Evolutionary conservation across 1,140 invertebrate genomes (phyloP), one percentile per base, ranked within the genome.

Genomic region (Drosophila ironensis): DNA sequence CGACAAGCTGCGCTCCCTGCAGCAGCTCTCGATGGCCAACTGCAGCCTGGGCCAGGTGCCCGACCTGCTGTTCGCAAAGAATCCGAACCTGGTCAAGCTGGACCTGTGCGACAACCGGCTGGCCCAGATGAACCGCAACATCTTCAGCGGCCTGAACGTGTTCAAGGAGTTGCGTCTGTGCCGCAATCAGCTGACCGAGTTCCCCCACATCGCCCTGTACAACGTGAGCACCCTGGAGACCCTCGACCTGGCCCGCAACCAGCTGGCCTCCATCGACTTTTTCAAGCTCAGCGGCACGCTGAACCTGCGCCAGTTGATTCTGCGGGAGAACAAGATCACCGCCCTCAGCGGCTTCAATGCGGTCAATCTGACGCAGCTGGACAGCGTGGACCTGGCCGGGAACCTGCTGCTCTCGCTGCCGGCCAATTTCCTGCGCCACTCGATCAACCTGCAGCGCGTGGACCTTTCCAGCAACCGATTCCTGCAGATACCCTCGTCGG

Each of bases 401-500:
- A 97, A 97, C 82, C 90, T 92, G 25, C 81, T 97, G 47, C 92
- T 93, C n/a, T 92, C 93, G n/a, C 90, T 98, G 30, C 94, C 95
- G 3, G 93, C 93, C 1, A 96, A 97, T 76, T 96, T 97, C 87
- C 95, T 98, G 70, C 92, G 93, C 45, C 92, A 95, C 81, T 94
- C 94, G 35, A 89, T 93, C 54, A 91, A 93, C 68, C 77, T 98
- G 24, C 92, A 94, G 59, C 92, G 93, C 28, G 92, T 98, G 1
- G 95, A 97, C 87, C 89, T 98, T 16, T 95, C 96, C 0, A 92
- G 92, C 45, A 98, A 98, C 91, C 92, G 93, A 37, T 96, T 98
- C 57, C 92, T 93, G 50, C 93, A 96, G 77, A 94, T 97, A 48
- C 96, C 96, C 1, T 95, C 94, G 7, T 93, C 94, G 1, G 94